Base-by-base conservation (phyloP, 2,797 vertebrate genomes). In the Poeciliopsis presidionis region DNA sequence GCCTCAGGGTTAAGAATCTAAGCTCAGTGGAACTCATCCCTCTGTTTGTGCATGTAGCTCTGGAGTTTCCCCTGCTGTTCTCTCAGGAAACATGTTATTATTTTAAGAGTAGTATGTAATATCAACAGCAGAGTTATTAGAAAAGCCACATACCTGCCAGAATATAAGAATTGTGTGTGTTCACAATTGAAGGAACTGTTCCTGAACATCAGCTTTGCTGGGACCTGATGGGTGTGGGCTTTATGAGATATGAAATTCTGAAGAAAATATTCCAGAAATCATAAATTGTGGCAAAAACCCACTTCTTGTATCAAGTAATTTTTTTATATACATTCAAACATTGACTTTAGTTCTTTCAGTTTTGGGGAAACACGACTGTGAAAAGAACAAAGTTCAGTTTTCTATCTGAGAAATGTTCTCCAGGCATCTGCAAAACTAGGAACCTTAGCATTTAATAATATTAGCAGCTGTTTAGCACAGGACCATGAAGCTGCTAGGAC, bases 71-170 rank as follows among this genome's bases (percentile, higher is more conserved):
- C 84, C 7, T 45, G 28, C 72, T 78, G 75, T 72, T 43, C 22
- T 78, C 76, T 78, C 81, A 93, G 86, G 87, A 93, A 89, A 88
- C 90, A 88, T 46, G 13, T 72, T 45, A 7, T 16, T n/a, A 28
- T 90, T 90, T 84, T 61, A 76, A 84, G 72, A 86, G 79, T 72
- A 88, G 83, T 63, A 9, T 93, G 82, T 90, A 89, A 93, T 94
- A 90, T 89, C 73, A 87, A 86, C 75, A 75, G 82, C 84, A 63
- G 87, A 45, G 78, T 88, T 89, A 90, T 89, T 91, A 86, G 79
- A 55, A 76, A 89, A 90, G 72, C 72, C 63, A 63, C 75, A 67
- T 16, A 7, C 53, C 61, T 61, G 83, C 84, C 81, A 72, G 69
- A 74, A 61, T 78, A 70, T 20, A 84, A 84, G 46, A 73, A 81